Evolutionary conservation across 2,113 vertebrate species (phyloP), one percentile per base, ranked within the genome.

Genomic region (Panthera leo): DNA sequence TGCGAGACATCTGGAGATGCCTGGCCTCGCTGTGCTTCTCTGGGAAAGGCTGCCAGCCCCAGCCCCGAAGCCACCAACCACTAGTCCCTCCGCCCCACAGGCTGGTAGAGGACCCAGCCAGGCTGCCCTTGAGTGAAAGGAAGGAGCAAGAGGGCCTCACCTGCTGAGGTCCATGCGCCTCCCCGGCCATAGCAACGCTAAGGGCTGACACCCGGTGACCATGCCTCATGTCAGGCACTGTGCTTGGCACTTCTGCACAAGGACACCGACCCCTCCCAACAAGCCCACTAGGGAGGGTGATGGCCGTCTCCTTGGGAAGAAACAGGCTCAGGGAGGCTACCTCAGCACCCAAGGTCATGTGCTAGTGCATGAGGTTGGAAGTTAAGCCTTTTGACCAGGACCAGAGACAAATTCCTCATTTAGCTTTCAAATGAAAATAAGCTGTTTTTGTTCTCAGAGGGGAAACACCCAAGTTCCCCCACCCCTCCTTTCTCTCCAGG

Each of bases 281-380:
- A 36, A 7, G 0, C 4, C 67, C 1, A 0, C 2, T 10, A 45
- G n/a, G 5, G 19, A 10, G 29, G 18, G 31, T 7, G 53, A 23
- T 39, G 2, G 10, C 29, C 1, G 4, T 39, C 25, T 19, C 53
- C 1, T 0, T 8, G 11, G 21, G 36, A 63, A 31, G 70, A 48
- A 70, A 31, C 18, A 23, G 8, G 3, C 89, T 94, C 53, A 0
- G 1, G 51, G n/a, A 55, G 1, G 27, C 21, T 23, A 42, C 10
- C 48, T n/a, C 16, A 39, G 1, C 13, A 29, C 31, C 85, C 68
- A 0, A 58, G 68, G 58, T 76, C 53, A 21, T 19, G 1, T 1
- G 6, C 21, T 15, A n/a, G 71, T n/a, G 3, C 31, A 5, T 15
- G 48, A 29, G 34, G 58, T 76, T 3, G n/a, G 91, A 73, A 48